Conservation (phyloP, 2,797 vertebrate species). For the Florisuga fusca region DNA sequence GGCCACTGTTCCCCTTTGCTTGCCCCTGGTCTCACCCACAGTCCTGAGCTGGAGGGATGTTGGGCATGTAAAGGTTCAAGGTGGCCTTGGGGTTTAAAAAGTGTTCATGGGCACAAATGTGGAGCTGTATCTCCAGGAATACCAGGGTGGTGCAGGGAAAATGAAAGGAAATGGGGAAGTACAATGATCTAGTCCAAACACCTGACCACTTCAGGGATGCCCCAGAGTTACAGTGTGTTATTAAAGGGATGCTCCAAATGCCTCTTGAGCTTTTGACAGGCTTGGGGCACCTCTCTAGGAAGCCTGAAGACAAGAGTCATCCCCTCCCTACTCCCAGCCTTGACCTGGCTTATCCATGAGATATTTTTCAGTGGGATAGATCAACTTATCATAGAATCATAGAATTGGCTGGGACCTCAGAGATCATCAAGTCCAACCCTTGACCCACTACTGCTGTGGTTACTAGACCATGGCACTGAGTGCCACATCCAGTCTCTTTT, state of each 20-base stretch:
- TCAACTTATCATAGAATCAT: too few relatives aligned
- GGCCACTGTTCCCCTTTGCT: neutral
- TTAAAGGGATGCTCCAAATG: neutral
- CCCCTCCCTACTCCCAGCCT: neutral
- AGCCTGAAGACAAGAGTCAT: neutral
- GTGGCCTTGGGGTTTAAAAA: neutral
- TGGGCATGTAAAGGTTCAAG: neutral
- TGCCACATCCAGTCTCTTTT: too few relatives aligned
- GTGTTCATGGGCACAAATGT: neutral
- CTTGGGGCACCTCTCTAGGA: neutral
- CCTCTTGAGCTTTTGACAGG: neutral
- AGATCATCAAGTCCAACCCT: too few relatives aligned
- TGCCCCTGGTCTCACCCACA: rapidly evolving
- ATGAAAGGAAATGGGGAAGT: too few relatives aligned
- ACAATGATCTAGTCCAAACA: too few relatives aligned
- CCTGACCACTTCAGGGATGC: too few relatives aligned
- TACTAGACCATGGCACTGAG: too few relatives aligned
- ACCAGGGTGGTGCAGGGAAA: neutral
- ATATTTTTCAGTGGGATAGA: neutral
- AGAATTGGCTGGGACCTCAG: too few relatives aligned
- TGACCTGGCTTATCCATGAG: neutral
- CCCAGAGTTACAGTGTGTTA: too few relatives aligned
- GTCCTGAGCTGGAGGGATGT: neutral
- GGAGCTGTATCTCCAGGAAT: neutral
- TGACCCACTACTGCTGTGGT: too few relatives aligned